Evolutionary conservation across 1,140 invertebrate genomes (phyloP), one percentile per base, ranked within the genome.

Genomic region (Euborellia annulipes): DNA sequence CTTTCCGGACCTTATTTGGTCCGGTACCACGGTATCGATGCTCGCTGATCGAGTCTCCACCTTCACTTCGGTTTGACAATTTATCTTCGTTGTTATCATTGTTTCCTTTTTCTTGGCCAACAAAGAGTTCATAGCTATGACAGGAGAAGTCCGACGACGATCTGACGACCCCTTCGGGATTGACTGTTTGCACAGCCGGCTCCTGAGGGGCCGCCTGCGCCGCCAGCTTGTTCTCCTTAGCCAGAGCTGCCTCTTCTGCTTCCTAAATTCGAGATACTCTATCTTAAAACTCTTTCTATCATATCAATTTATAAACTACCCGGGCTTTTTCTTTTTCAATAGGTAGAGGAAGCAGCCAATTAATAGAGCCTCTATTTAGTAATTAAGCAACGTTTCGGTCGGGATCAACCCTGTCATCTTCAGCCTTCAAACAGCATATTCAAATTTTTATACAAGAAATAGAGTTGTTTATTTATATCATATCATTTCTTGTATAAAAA

Each of bases 91-190:
- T 86, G 68, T 82, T 82, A 59, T 88, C 83, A 54, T 80, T 77
- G 61, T 82, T 81, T 52, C 79, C 80, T 54, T 83, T 84, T 54
- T 86, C 84, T 59, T 86, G 82, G 48, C 80, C 82, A 41, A 86
- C 82, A 65, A 87, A 90, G 40, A 88, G 67, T 64, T 91, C 87
- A 65, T 90, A 90, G 63, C 86, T 89, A 54, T 83, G 79, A 60
- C 82, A 85, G 13, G 87, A 91, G 60, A 82, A 87, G 57, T 82
- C 81, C 32, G 86, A 90, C 7, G 87, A 85, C 22, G 86, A 89
- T 63, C 91, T 88, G 46, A 77, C 75, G 49, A 78, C 72, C 14
- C 52, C 53, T 17, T 48, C 73, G 18, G 69, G 70, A 21, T 68
- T 69, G 16, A 67, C 68, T 32, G 66, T 66, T 36, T 66, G 66